A percentile compares a stretch with the other conserved stretches of the same genome.
Evolutionary conservation across 2,888 invertebrate species (phyloP).

Genomic region (Agelastica alni): DNA sequence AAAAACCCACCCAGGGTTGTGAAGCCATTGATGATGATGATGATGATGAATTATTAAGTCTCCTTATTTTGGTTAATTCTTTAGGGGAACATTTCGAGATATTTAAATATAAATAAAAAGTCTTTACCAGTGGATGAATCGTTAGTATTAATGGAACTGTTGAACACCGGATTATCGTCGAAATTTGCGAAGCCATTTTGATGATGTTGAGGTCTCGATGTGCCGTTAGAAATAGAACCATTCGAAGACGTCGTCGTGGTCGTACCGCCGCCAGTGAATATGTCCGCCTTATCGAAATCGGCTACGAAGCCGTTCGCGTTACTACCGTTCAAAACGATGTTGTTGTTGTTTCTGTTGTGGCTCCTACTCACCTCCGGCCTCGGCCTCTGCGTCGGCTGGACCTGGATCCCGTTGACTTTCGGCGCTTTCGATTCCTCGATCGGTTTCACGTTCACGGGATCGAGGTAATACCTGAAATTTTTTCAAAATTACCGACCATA

Average conservation of each 20-base stretch:
- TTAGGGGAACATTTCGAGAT: no score
- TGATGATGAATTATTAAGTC: no score
- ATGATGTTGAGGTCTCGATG: conserved; percentile 30
- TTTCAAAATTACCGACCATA: neutral
- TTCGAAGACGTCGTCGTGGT: neutral
- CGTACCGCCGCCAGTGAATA: conserved; percentile 59
- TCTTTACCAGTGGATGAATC: conserved; percentile 29
- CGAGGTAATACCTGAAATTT: conserved; percentile 53
- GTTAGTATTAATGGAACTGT: conserved; percentile 48
- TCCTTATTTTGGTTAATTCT: no score
- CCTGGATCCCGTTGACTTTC: conserved; percentile 39
- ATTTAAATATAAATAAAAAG: neutral
- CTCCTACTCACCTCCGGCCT: conserved; percentile 43
- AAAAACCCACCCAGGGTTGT: no score
- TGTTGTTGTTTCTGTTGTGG: conserved; percentile 18
- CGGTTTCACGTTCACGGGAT: conserved; percentile 36
- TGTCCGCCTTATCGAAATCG: conserved; percentile 73
- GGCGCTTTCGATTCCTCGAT: conserved; percentile 34
- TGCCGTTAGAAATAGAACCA: conserved; percentile 23
- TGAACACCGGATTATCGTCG: conserved; percentile 72
- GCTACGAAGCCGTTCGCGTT: conserved; percentile 62
- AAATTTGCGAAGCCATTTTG: conserved; percentile 67
- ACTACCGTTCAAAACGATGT: neutral
- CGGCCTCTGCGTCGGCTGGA: conserved; percentile 38
- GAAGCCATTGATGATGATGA: no score